Evolutionary conservation across 37 sponge, comb jelly and placozoan species (phyloP), one percentile per base, ranked within the genome.

Genomic region (Cladorhizidae sp.): DNA sequence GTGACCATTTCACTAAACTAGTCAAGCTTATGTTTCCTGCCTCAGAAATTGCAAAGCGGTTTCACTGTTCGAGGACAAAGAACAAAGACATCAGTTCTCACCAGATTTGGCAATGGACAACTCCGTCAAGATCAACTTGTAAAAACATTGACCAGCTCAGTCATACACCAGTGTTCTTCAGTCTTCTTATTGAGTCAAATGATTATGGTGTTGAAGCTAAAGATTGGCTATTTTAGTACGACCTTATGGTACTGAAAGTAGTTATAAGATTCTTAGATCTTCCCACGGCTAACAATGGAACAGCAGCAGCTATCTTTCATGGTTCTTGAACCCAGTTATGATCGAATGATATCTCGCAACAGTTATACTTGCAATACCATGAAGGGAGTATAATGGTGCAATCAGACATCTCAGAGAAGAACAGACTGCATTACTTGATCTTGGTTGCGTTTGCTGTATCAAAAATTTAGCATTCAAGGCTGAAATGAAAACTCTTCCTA

Each of bases 231-330:
- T 7, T 67, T 29, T 28, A 32, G 37, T 3, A 32, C 31, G 68
- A 67, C 31, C 36, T 38, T 35, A 6, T 28, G 2, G 37, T 67
- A 21, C 11, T 67, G 68, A 67, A 67, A 67, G 68, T 7, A 35
- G 37, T 71, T 43, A 71, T 45, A 26, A 20, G 72, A 11, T 71
- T 71, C 41, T 26, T 71, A 15, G 72, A 40, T 42, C 45, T 71
- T 7, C 72, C 72, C 5, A 71, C 72, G 41, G 42, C 72, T 25
- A 71, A 71, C 41, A 49, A 71, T 40, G 72, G 72, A 28, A 71
- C 37, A 20, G 68, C 68, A 38, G 68, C 68, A 26, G 37, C 68
- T 26, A 67, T 67, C 20, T 67, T 67, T 67, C n/a, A n/a, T n/a
- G n/a, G n/a, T n/a, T n/a, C n/a, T n/a, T n/a, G n/a, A n/a, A n/a